phyloP scores from a whole-genome alignment of 2,113 vertebrate genomes.

The Heterochromis multidens region DNA sequence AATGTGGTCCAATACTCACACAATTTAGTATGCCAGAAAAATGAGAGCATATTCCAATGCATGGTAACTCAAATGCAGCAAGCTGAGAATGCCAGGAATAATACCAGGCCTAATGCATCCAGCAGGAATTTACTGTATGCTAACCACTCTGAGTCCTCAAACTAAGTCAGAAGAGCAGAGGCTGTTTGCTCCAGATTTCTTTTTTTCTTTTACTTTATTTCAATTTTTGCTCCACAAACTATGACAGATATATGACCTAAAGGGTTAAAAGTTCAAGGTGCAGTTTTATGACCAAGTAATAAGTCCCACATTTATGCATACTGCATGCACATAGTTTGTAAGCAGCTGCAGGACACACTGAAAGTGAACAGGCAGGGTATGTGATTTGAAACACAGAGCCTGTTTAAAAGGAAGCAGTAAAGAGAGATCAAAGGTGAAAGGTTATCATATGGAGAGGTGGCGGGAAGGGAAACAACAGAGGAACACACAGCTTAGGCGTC shows the following conservation, averaged over 20 bases:
- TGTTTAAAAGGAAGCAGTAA: neutral
- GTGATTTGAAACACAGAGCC: neutral
- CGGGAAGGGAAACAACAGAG: conserved; percentile 17
- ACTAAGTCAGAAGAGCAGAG: too few relatives aligned
- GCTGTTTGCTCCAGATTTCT: too few relatives aligned
- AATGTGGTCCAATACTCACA: neutral
- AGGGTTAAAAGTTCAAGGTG: neutral
- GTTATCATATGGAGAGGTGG: neutral
- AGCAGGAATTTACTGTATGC: too few relatives aligned
- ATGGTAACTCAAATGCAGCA: neutral
- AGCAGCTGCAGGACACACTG: neutral
- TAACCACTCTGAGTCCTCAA: too few relatives aligned
- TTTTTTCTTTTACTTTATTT: too few relatives aligned
- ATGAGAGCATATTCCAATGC: neutral
- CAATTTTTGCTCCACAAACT: neutral
- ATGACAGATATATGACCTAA: neutral
- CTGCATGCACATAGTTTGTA: neutral
- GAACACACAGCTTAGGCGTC: neutral
- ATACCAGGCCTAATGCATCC: too few relatives aligned
- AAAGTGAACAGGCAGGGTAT: neutral
- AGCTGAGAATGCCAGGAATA: neutral
- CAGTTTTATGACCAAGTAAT: neutral
- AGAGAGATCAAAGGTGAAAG: conserved; percentile 18
- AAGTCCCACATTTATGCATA: neutral
- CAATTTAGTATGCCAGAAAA: neutral